Percentiles rank a stretch among this genome's conserved stretches.
Conservation (phyloP, 2,113 vertebrate species). For the Syngnathoides biaculeatus region DNA sequence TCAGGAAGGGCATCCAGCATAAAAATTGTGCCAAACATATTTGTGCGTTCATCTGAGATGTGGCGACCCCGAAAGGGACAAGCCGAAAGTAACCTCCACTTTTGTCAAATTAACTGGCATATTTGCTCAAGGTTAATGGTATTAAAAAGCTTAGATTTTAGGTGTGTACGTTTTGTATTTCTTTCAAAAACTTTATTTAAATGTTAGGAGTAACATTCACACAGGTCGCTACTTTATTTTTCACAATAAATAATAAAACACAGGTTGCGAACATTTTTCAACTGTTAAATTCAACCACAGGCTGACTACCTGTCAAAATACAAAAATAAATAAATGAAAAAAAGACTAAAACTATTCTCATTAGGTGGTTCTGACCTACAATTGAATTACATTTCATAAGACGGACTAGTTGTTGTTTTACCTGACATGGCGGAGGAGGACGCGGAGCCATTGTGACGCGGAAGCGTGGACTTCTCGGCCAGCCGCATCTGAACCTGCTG, state of each 20-base stretch:
- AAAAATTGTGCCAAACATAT: too few species aligned
- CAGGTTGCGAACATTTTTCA: neutral
- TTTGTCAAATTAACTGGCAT: neutral
- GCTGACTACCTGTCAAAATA: neutral
- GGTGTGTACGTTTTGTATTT: neutral
- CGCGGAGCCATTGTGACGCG: conserved; percentile 59
- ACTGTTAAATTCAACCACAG: neutral
- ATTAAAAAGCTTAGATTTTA: neutral
- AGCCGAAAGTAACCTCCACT: too few species aligned
- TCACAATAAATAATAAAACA: neutral
- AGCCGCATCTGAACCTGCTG: conserved; percentile 72
- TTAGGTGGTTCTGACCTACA: neutral
- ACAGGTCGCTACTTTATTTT: neutral
- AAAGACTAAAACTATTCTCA: neutral
- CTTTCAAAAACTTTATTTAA: neutral
- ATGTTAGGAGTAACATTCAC: neutral
- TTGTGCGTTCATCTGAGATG: too few species aligned
- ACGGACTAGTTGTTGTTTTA: conserved; percentile 31
- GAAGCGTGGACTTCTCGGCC: conserved; percentile 66
- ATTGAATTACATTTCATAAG: neutral
- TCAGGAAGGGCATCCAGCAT: too few species aligned
- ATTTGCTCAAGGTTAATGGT: neutral
- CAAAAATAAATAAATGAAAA: neutral
- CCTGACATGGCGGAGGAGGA: conserved; percentile 65
- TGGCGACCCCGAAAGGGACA: too few species aligned